Base-by-base conservation (phyloP, 2,797 vertebrate species). In the Pempheris klunzingeri region DNA sequence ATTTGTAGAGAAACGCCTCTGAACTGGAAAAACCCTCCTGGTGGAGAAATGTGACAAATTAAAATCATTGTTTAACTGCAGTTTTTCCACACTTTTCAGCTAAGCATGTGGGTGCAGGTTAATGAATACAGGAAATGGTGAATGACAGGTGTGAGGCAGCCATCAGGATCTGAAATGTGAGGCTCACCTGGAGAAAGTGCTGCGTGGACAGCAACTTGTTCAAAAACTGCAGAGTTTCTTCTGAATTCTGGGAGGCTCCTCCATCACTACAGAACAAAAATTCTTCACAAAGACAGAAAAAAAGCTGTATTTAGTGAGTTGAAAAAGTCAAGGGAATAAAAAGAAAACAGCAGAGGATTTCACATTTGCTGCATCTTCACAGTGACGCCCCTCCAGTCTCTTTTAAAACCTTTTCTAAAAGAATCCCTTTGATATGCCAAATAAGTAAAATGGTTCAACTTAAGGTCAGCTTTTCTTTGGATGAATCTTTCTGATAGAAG, bases 1-100 rank as follows among this genome's bases (percentile, higher is more conserved):
- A 97, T 85, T 96, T 98, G 77, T 94, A 97, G 15, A 99, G 92
- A 86, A 99, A 99, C 24, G 92, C 93, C 87, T 99, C 97, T 17
- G 95, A 96, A 57, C 96, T 95, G 78, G 94, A 89, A 93, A 99
- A 97, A 0, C 97, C 96, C 85, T 98, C 97, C 98, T 99, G 87
- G 55, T 52, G 68, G 76, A 77, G n/a, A 78, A 83, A 74, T 8
- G 15, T 14, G 58, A 67, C 8, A 59, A 50, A 62, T 60, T n/a
- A 11, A 54, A 5, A 43, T 34, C 18, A 26, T 11, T 26, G 15
- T 36, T 68, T 36, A 17, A 62, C 22, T 69, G 58, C 46, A 10
- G 18, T 32, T 72, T 71, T 12, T 50, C 26, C 43, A 24, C 32
- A 60, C 17, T 17, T 14, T n/a, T 36, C 38, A 61, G 43, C 12